Conservation (phyloP, 1,140 invertebrate species). For the Prorops nasuta region DNA sequence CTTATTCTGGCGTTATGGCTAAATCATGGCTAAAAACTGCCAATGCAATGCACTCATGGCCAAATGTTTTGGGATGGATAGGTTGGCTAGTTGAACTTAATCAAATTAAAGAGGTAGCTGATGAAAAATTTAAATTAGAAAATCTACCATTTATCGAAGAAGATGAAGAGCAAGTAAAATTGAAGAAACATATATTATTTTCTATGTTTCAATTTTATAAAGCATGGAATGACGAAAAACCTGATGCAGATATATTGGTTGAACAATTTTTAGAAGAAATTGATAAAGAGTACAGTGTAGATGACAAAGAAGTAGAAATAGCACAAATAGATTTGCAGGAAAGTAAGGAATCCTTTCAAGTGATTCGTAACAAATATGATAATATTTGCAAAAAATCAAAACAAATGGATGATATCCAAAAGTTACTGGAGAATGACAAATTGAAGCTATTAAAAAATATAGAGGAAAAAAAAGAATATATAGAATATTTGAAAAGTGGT, state of each 20-base stretch:
- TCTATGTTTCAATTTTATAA: conserved; percentile 31
- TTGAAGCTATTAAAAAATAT: conserved; percentile 17
- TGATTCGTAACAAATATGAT: conserved; percentile 12
- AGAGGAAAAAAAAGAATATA: conserved; percentile 18
- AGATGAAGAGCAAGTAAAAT: conserved; percentile 20
- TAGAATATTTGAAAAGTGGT: conserved; percentile 19
- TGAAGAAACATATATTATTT: conserved; percentile 23
- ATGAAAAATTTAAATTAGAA: conserved; percentile 27
- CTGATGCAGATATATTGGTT: conserved; percentile 32
- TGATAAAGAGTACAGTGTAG: conserved; percentile 16
- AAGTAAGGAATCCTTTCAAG: conserved; percentile 20
- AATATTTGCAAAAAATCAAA: conserved; percentile 17
- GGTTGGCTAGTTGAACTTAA: conserved; percentile 57
- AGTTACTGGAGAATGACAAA: conserved; percentile 13
- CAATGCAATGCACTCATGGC: conserved; percentile 61
- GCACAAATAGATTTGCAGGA: conserved; percentile 9
- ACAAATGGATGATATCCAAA: conserved; percentile 16
- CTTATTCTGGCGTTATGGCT: conserved; percentile 59
- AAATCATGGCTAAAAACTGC: conserved; percentile 64
- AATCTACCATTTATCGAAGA: conserved; percentile 27
- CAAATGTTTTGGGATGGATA: conserved; percentile 59
- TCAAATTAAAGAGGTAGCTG: conserved; percentile 35
- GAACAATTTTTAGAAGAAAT: conserved; percentile 30
- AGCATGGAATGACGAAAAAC: conserved; percentile 40
- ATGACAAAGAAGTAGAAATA: conserved; percentile 23